Evolutionary conservation across 2,797 vertebrate genomes (phyloP).

Genomic region (Podargus strigoides): DNA sequence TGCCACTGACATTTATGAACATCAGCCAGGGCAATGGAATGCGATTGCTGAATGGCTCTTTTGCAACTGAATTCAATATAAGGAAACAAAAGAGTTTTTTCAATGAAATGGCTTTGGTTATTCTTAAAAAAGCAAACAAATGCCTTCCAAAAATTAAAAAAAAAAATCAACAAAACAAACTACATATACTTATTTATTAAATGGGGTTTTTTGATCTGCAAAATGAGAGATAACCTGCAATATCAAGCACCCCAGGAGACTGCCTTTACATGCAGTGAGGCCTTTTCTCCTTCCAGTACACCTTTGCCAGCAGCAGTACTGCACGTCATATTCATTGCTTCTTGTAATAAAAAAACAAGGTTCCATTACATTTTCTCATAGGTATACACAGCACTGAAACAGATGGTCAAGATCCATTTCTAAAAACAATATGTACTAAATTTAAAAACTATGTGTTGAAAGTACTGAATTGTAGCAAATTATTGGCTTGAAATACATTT

Average conservation of each 20-base stretch:
- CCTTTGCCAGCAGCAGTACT: not conserved
- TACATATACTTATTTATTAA: not conserved
- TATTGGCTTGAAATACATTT: not conserved
- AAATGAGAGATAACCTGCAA: not conserved
- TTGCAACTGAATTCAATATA: not conserved
- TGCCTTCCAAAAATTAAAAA: not conserved
- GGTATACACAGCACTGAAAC: not conserved
- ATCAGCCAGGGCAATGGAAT: not conserved
- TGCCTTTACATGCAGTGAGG: not conserved
- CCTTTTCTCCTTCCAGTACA: not conserved
- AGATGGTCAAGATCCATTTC: not conserved
- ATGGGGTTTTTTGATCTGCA: not conserved
- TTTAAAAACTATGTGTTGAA: not conserved
- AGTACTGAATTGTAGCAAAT: not conserved
- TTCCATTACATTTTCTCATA: not conserved
- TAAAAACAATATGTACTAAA: not conserved
- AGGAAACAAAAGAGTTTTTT: not conserved
- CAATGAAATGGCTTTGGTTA: not conserved
- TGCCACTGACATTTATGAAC: not conserved
- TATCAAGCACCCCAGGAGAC: not conserved
- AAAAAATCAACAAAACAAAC: not conserved
- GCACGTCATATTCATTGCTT: not conserved
- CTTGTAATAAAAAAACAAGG: not conserved
- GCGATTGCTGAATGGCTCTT: not conserved
- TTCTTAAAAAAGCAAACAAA: not conserved